These are phyloP conservation scores for Megaleporinus macrocephalus DNA, from an alignment of 2,113 vertebrate genomes.

Conservation along the genomic window DNA sequence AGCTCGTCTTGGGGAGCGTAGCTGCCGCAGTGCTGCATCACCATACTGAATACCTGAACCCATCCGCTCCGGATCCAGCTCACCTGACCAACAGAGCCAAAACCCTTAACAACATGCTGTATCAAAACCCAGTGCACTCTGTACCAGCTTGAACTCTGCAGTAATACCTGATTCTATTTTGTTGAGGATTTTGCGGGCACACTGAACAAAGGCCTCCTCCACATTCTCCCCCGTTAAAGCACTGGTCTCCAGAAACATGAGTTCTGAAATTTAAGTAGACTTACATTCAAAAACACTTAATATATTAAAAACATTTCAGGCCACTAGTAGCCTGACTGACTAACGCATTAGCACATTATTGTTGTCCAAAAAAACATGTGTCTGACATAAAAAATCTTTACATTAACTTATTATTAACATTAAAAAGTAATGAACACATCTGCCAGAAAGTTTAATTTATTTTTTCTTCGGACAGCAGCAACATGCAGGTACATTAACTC, in stretches of 20 bases:
- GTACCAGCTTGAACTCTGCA: background rate
- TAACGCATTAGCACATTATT: background rate
- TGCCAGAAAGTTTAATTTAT: too few relatives aligned
- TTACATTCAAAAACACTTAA: background rate
- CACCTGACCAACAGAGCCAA: slow-evolving; percentile 73
- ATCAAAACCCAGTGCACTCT: background rate
- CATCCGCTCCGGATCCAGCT: slow-evolving; percentile 94
- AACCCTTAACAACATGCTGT: background rate
- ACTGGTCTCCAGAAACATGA: slow-evolving; percentile 94
- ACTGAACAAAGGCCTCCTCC: slow-evolving; percentile 92
- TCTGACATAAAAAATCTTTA: too few relatives aligned
- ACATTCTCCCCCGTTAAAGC: slow-evolving; percentile 92
- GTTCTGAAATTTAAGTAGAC: slow-evolving; percentile 73
- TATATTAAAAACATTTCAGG: background rate
- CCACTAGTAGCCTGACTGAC: background rate
- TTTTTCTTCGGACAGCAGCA: too few relatives aligned
- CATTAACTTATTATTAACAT: too few relatives aligned
- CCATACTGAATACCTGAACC: slow-evolving; percentile 94
- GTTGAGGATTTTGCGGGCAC: slow-evolving; percentile 91
- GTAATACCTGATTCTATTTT: slow-evolving; percentile 91
- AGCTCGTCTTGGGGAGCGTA: slow-evolving; percentile 86
- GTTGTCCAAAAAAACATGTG: too few relatives aligned
- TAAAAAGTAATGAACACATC: too few relatives aligned
- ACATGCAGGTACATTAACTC: too few relatives aligned
- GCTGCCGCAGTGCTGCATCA: slow-evolving; percentile 86